Percentiles rank a stretch among this genome's conserved stretches.
These are phyloP conservation scores for Erithacus rubecula DNA, from an alignment of 2,797 vertebrate genomes.

Conservation along the genomic window DNA sequence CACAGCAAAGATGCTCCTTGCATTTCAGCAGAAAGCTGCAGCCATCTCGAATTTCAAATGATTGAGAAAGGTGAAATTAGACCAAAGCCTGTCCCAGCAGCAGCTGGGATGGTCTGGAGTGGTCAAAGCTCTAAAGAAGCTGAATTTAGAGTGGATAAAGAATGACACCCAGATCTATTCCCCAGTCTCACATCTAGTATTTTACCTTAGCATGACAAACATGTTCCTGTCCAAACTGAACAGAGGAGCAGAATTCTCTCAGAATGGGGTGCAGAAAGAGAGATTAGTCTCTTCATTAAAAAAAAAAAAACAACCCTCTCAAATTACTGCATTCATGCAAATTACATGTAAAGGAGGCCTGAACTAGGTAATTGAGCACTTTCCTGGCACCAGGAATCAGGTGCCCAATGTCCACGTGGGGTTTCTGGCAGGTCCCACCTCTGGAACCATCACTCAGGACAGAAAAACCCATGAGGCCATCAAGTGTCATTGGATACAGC, in stretches of 20 bases:
- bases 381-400: not conserved
- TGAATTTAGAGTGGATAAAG: not conserved
- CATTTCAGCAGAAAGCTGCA: not conserved
- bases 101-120: not conserved
- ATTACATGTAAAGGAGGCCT: not conserved
- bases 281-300: not conserved
- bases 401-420: accelerated
- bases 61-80: not conserved
- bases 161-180: not conserved
- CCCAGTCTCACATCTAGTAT: not conserved
- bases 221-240: not conserved
- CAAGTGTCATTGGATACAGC: no score
- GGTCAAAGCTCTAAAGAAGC: not conserved
- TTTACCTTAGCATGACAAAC: not conserved
- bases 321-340: not conserved
- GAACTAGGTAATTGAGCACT: not conserved
- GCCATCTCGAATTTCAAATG: not conserved
- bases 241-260: not conserved
- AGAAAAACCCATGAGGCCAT: not conserved
- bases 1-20: not conserved
- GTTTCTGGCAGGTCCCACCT: not conserved
- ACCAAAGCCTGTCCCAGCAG: not conserved
- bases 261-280: not conserved
- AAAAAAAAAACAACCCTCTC: not conserved
- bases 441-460: not conserved